Conservation (phyloP, 1,140 invertebrate genomes). For the Oryctes rhinoceros region DNA sequence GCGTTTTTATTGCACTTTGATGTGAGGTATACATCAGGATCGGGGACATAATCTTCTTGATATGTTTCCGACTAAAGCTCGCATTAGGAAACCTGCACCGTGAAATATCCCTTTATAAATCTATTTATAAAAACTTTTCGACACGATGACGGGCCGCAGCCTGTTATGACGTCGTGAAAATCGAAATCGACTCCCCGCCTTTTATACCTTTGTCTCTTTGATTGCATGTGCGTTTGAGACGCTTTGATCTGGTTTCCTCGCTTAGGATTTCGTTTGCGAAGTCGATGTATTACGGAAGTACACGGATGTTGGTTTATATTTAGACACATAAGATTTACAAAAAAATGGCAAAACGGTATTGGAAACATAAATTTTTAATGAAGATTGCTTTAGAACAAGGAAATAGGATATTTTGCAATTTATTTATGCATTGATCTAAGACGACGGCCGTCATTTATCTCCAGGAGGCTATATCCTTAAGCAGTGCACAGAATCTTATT, state of each 20-base stretch:
- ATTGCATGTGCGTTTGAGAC: neutral
- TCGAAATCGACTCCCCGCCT: conserved; percentile 12
- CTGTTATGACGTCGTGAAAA: conserved; percentile 1
- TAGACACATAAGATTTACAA: too few species aligned
- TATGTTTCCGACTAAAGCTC: conserved; percentile 43
- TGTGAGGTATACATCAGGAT: conserved; percentile 47
- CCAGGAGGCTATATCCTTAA: too few species aligned
- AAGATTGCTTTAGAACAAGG: too few species aligned
- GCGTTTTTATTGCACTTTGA: conserved; percentile 49
- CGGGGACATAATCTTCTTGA: conserved; percentile 45
- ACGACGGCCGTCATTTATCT: too few species aligned
- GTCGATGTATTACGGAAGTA: too few species aligned
- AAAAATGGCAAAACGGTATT: too few species aligned
- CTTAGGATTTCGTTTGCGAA: neutral
- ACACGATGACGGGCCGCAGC: neutral
- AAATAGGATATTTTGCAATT: too few species aligned
- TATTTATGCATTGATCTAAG: too few species aligned
- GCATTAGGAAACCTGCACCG: conserved; percentile 16
- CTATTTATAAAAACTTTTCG: conserved; percentile 33
- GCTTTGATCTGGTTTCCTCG: neutral
- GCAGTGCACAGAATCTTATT: too few species aligned
- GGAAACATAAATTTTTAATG: too few species aligned
- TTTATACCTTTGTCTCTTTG: conserved; percentile 26
- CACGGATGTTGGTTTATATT: too few species aligned
- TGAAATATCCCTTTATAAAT: conserved; percentile 18